Percentiles rank a stretch among this genome's conserved stretches.
Conservation (phyloP, 2,797 vertebrate species). For the Sarcophilus harrisii region DNA sequence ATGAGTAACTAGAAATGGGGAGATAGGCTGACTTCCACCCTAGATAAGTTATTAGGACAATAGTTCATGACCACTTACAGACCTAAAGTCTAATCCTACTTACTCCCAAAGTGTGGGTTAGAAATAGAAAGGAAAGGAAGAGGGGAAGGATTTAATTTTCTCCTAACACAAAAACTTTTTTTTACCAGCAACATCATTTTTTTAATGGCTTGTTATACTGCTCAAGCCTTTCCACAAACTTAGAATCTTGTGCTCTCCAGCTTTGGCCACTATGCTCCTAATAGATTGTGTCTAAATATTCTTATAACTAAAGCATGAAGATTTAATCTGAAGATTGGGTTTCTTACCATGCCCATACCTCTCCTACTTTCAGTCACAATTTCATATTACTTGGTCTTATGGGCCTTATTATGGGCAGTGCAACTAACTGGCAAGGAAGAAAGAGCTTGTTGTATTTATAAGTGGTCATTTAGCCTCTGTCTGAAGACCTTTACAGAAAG, state of each 20-base stretch:
- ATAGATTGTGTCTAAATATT: background rate
- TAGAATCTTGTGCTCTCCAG: background rate
- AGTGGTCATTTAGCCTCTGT: background rate
- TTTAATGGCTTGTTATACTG: constrained; percentile 26
- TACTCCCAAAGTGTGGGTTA: background rate
- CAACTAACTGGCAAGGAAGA: background rate
- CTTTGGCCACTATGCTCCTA: background rate
- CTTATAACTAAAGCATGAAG: background rate
- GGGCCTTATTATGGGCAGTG: background rate
- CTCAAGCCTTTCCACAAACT: constrained; percentile 11
- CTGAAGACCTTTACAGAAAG: background rate
- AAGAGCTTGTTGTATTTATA: background rate
- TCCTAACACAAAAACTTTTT: too few relatives aligned
- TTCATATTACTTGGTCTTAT: background rate
- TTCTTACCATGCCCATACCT: background rate
- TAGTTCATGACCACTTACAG: background rate
- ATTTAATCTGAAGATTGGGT: background rate
- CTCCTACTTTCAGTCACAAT: background rate
- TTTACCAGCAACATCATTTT: constrained; percentile 10
- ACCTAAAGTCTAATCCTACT: background rate
- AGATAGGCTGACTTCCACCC: background rate
- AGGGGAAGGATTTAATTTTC: background rate
- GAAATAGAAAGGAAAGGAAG: background rate
- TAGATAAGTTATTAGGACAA: background rate
- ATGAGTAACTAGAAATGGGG: background rate